phyloP scores from a whole-genome alignment of 2,888 invertebrate species.

The Spisula solida region DNA sequence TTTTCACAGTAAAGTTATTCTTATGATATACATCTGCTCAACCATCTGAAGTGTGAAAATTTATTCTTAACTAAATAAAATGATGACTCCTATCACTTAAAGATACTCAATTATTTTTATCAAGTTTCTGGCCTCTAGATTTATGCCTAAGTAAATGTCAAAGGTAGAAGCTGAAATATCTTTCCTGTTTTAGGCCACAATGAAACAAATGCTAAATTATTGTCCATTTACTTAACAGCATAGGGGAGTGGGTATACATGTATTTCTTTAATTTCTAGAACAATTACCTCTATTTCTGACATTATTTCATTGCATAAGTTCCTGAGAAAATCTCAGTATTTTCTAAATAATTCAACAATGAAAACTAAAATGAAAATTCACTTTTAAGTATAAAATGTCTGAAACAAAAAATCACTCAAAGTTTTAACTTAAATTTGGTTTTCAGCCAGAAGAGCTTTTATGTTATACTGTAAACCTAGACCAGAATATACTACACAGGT shows the following conservation, averaged over 20 bases:
- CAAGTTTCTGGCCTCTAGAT: background rate
- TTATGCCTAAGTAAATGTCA: background rate
- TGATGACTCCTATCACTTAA: background rate
- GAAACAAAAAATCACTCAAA: too few relatives aligned
- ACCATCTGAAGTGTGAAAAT: background rate
- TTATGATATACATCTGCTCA: background rate
- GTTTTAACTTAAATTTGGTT: too few relatives aligned
- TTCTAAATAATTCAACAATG: too few relatives aligned
- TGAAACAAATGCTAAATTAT: background rate
- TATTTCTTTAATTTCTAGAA: too few relatives aligned
- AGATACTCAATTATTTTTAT: background rate
- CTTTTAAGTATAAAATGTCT: too few relatives aligned
- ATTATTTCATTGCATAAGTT: too few relatives aligned
- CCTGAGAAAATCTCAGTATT: too few relatives aligned
- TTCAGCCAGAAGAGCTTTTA: too few relatives aligned
- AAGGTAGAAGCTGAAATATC: background rate
- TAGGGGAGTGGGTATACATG: background rate
- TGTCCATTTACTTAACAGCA: background rate
- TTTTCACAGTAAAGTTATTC: conserved; percentile 9
- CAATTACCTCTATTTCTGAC: too few relatives aligned
- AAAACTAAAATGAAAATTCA: too few relatives aligned
- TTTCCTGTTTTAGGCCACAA: background rate
- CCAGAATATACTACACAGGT: too few relatives aligned
- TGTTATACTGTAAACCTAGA: too few relatives aligned
- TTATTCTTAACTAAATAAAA: background rate